Percentiles rank a stretch among this genome's conserved stretches.
Conservation (phyloP, 2,113 vertebrate genomes). For the Procavia capensis region DNA sequence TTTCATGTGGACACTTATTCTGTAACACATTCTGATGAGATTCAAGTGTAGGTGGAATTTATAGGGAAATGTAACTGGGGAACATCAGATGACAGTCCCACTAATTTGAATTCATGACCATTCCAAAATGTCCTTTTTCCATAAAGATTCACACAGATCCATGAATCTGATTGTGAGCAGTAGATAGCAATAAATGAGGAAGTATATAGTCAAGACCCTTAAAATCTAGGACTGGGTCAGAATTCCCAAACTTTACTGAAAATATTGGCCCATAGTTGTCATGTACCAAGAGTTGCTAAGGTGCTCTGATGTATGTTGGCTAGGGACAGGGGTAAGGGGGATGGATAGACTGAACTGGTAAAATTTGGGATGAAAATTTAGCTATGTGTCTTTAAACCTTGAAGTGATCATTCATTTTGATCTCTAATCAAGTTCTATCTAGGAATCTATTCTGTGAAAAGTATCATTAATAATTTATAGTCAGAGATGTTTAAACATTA, state of each 20-base stretch:
- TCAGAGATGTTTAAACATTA: neutral
- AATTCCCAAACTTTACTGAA: neutral
- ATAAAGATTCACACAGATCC: neutral
- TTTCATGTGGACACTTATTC: neutral
- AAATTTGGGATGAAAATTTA: neutral
- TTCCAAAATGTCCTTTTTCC: neutral
- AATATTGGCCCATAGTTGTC: neutral
- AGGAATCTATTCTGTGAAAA: neutral
- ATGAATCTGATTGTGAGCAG: neutral
- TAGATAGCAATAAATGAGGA: neutral
- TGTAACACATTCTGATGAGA: neutral
- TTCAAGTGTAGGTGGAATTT: neutral
- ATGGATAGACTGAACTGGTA: neutral
- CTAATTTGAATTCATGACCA: neutral
- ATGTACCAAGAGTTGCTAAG: neutral
- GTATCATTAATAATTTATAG: neutral
- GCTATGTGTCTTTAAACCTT: neutral
- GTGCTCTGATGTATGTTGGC: neutral
- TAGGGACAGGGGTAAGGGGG: neutral
- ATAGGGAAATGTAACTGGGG: conserved; percentile 10
- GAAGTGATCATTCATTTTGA: neutral
- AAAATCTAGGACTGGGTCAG: neutral
- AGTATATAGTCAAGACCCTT: conserved; percentile 6
- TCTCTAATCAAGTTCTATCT: neutral
- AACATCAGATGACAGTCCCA: neutral